phyloP scores from a whole-genome alignment of 2,888 invertebrate species.

The Taphrorychus bicolor region DNA sequence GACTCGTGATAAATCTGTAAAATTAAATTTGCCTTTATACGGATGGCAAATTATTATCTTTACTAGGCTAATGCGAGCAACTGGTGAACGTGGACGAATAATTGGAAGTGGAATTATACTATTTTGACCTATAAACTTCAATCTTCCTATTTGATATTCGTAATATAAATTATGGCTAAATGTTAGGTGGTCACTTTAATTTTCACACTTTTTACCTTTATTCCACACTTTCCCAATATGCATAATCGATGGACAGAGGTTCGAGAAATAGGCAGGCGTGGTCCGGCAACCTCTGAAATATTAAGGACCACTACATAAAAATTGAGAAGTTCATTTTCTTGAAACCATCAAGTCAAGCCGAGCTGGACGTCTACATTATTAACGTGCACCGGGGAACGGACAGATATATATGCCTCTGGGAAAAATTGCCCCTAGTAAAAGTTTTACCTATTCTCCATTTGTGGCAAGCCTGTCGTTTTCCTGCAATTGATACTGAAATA shows the following conservation, averaged over 20 bases:
- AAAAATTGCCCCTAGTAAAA: slow-evolving; percentile 57
- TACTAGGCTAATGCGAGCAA: too few species aligned
- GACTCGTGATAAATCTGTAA: not conserved
- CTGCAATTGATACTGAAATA: slow-evolving; percentile 53
- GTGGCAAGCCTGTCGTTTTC: slow-evolving; percentile 46
- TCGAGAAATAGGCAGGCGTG: slow-evolving; percentile 32
- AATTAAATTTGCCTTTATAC: not conserved
- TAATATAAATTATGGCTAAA: too few species aligned
- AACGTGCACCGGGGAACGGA: slow-evolving; percentile 49
- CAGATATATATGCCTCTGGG: slow-evolving; percentile 49
- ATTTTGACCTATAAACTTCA: too few species aligned
- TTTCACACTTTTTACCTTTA: not conserved
- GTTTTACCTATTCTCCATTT: slow-evolving; percentile 53
- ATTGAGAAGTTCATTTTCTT: slow-evolving; percentile 57
- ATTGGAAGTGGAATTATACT: too few species aligned
- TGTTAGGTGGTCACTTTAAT: too few species aligned
- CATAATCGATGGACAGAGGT: slow-evolving; percentile 35
- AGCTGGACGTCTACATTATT: slow-evolving; percentile 56
- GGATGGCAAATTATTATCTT: too few species aligned
- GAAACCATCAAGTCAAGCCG: slow-evolving; percentile 53
- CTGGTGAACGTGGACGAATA: too few species aligned
- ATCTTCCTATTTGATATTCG: too few species aligned
- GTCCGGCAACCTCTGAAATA: slow-evolving; percentile 27
- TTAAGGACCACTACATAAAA: slow-evolving; percentile 49
- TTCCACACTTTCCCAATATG: slow-evolving; percentile 14